These are phyloP conservation scores for Acrossocheilus wenchowensis DNA, from an alignment of 2,797 vertebrate species.

Conservation along the genomic window DNA sequence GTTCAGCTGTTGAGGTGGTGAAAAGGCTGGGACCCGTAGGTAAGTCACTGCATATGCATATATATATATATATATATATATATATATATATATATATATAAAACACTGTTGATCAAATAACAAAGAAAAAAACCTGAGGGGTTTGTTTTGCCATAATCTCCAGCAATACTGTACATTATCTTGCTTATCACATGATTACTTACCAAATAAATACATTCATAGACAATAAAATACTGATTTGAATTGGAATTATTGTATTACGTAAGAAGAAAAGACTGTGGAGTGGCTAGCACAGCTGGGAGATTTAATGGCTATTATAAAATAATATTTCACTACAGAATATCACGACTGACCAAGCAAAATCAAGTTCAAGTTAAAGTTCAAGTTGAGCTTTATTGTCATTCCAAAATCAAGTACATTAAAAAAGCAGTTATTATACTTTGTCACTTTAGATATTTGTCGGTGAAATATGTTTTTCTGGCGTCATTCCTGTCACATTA, in stretches of 20 bases:
- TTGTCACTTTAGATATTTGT: background rate
- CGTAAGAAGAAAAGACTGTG: background rate
- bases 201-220: background rate
- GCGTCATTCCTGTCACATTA: background rate
- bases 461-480: background rate
- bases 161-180: background rate
- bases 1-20: conserved; percentile 88
- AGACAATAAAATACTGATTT: background rate
- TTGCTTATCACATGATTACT: background rate
- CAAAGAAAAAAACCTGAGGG: background rate
- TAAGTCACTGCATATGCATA: conserved; percentile 60
- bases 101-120: background rate
- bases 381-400: no score
- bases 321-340: background rate
- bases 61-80: background rate
- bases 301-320: background rate
- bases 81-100: background rate
- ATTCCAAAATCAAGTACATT: background rate
- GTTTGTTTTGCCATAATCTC: background rate
- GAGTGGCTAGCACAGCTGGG: background rate
- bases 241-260: background rate
- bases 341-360: background rate
- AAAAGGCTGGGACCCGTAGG: conserved; percentile 90
- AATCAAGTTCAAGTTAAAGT: no score
- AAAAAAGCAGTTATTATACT: background rate